phyloP scores from a whole-genome alignment of 2,113 vertebrate species.

The Corythoichthys intestinalis region DNA sequence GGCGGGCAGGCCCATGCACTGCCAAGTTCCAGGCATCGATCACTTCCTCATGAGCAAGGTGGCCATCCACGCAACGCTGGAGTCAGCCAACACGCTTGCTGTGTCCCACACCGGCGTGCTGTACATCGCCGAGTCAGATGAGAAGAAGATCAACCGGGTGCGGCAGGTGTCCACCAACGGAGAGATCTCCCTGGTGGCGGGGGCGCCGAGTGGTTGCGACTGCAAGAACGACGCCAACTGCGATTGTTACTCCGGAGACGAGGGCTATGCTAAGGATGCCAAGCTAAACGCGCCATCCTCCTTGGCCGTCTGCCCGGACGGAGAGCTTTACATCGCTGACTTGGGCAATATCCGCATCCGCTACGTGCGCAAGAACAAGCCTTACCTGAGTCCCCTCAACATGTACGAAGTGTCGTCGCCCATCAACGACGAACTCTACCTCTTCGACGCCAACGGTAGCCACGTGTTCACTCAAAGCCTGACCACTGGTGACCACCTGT shows the following conservation, averaged over 20 bases:
- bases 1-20: constrained; percentile 94
- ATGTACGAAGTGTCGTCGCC: constrained; percentile 96
- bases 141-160: constrained; percentile 95
- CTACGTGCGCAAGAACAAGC: constrained; percentile 88
- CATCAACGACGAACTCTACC: constrained; percentile 92
- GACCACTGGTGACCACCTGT: constrained; percentile 91
- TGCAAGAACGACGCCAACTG: constrained; percentile 97
- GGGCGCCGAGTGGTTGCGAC: constrained; percentile 92
- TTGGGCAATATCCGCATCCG: constrained; percentile 94
- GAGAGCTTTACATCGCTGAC: constrained; percentile 91
- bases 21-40: constrained; percentile 95
- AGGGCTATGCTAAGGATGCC: constrained; percentile 94
- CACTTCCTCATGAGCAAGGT: constrained; percentile 95
- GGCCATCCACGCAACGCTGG: constrained; percentile 89
- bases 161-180: constrained; percentile 91
- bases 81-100: constrained; percentile 87
- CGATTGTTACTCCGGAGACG: constrained; percentile 94
- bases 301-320: constrained; percentile 88
- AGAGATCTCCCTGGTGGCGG: constrained; percentile 91
- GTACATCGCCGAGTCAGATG: constrained; percentile 93
- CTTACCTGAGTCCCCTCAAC: constrained; percentile 88
- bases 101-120: constrained; percentile 90
- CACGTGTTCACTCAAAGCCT: constrained; percentile 95
- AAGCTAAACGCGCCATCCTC: constrained; percentile 89
- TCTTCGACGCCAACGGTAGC: constrained; percentile 92